Base-by-base conservation (phyloP, 2,888 invertebrate species). In the Gonocerus acuteangulatus region DNA sequence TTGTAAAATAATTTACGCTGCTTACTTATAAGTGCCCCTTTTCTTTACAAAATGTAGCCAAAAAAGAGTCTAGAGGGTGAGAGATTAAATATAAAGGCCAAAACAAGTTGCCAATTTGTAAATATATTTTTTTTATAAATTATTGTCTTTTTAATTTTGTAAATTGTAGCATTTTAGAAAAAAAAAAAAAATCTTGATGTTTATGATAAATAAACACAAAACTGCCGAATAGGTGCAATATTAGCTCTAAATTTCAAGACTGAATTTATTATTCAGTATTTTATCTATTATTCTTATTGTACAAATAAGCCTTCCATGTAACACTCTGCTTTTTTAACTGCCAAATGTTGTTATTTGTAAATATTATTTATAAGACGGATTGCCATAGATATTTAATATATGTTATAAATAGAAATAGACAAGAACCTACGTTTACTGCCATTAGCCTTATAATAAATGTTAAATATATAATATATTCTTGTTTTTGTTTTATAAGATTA, bases 211-310 rank as follows among this genome's bases (percentile, higher is more conserved):
- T 59, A 59, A 59, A 59, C 59, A 36, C 45, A 57, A 42, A 54
- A 63, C 65, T 63, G 65, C 65, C 65, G 65, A 65, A 18, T 45
- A 32, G 63, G 65, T 65, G 65, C 65, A 65, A 65, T 65, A 65
- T 61, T 63, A 65, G 62, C n/a, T 45, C 62, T 63, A 63, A 65
- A 65, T 62, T 63, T 52, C 56, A 65, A 65, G 65, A 65, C 65
- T 65, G 65, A 65, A 65, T 65, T 51, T 22, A 39, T 60, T 56
- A 65, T 65, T 65, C 65, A 65, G 65, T 65, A 65, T 65, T 63
- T 63, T 62, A 42, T 57, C 18, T 34, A 45, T 11, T 45, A 47
- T 47, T 32, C 15, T 44, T 45, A 18, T 57, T 44, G 57, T 57
- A 57, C 57, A 57, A 47, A 57, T 47, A 19, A 57, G 44, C 47